These are phyloP conservation scores for Girardinus metallicus DNA, from an alignment of 2,797 vertebrate genomes.

Conservation along the genomic window DNA sequence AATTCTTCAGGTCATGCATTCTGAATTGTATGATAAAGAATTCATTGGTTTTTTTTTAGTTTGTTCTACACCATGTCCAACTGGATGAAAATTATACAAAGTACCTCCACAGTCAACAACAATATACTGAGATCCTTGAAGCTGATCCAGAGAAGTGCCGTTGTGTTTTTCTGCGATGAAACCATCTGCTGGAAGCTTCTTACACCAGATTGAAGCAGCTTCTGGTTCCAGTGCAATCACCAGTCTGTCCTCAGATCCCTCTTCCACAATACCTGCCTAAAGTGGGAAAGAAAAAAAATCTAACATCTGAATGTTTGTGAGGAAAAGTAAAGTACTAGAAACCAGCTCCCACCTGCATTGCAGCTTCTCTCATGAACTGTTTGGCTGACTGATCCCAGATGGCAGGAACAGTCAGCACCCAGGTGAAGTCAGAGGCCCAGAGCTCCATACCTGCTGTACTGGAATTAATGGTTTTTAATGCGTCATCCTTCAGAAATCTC, in stretches of 20 bases:
- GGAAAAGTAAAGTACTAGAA: neutral
- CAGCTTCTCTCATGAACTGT: slow-evolving; percentile 37
- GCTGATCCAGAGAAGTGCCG: accelerated
- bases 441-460: accelerated
- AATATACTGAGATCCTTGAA: neutral
- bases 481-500: neutral
- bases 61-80: neutral
- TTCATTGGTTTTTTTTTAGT: accelerated
- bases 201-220: neutral
- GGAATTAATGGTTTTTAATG: accelerated
- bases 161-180: neutral
- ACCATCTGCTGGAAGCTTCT: neutral
- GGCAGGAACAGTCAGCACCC: neutral
- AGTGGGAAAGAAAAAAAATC: neutral
- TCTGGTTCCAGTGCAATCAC: neutral
- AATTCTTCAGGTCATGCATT: too few species aligned
- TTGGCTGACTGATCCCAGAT: slow-evolving; percentile 17
- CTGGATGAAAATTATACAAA: neutral
- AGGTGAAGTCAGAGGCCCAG: neutral
- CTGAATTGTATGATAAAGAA: too few species aligned
- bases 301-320: too few species aligned
- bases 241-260: accelerated
- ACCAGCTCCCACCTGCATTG: neutral
- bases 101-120: slow-evolving; percentile 20
- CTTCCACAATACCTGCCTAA: accelerated